Conservation (phyloP, 1,140 invertebrate species). For the Drosophila tani region DNA sequence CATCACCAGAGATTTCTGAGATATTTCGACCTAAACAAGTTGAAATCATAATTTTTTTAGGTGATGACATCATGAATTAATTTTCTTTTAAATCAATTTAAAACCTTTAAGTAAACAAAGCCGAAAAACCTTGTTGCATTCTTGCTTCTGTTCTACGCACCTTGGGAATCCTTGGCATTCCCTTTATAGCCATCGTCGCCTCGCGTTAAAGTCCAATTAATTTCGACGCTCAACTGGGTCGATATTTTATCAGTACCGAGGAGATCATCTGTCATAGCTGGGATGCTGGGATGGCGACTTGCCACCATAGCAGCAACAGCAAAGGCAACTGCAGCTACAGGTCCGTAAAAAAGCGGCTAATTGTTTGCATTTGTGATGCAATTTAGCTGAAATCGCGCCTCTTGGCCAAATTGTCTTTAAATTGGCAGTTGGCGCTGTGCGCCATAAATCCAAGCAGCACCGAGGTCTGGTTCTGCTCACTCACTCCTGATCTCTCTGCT, state of each 20-base stretch:
- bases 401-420: slow-evolving; percentile 84
- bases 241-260: slow-evolving; percentile 29
- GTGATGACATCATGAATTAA: no score
- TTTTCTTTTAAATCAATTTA: background rate
- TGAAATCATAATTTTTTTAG: background rate
- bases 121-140: background rate
- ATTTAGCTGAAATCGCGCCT: slow-evolving; percentile 76
- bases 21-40: background rate
- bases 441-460: slow-evolving; percentile 78
- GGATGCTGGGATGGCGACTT: slow-evolving; percentile 17
- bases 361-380: slow-evolving; percentile 77
- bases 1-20: no score
- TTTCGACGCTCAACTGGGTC: slow-evolving; percentile 48
- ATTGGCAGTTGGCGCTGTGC: slow-evolving; percentile 79
- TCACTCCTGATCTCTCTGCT: background rate
- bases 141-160: slow-evolving; percentile 48
- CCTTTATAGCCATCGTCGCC: slow-evolving; percentile 39
- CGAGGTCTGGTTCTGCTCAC: slow-evolving; percentile 13
- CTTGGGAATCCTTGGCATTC: background rate
- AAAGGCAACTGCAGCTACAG: background rate
- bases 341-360: slow-evolving; percentile 30
- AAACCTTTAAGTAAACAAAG: background rate
- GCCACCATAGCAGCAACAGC: slow-evolving; percentile 5
- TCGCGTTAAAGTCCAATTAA: slow-evolving; percentile 52
- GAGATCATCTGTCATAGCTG: slow-evolving; percentile 39